phyloP scores from a whole-genome alignment of 2,888 invertebrate species.

The Conchocele bisecta region DNA sequence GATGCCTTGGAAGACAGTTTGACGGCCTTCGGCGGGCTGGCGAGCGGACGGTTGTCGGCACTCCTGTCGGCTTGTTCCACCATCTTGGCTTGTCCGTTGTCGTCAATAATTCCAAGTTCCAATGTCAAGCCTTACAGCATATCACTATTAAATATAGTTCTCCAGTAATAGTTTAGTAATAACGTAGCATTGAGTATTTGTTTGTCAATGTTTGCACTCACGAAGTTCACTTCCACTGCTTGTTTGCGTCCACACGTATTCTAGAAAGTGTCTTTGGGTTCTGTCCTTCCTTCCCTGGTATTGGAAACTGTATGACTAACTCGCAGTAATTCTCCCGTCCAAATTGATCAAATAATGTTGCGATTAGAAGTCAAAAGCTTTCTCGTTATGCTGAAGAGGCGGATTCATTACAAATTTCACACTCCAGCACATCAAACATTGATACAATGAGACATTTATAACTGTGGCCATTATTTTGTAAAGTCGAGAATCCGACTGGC shows the following conservation, averaged over 20 bases:
- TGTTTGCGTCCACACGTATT: too few relatives aligned
- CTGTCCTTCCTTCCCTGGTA: conserved; percentile 1
- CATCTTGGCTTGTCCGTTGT: conserved; percentile 14
- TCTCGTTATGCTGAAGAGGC: too few relatives aligned
- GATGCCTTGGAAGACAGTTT: conserved; percentile 88
- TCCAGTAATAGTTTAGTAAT: too few relatives aligned
- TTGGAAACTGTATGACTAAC: too few relatives aligned
- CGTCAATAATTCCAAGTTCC: background rate
- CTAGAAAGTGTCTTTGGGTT: background rate
- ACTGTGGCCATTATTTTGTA: conserved; percentile 56
- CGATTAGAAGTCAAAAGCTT: too few relatives aligned
- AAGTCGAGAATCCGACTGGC: conserved; percentile 16
- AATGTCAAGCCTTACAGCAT: background rate
- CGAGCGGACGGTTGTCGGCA: conserved; percentile 1
- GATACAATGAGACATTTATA: conserved; percentile 57
- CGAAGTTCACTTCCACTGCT: too few relatives aligned
- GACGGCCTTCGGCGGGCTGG: conserved; percentile 22
- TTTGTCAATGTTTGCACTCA: too few relatives aligned
- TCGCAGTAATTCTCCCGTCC: too few relatives aligned
- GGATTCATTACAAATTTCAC: conserved; percentile 58
- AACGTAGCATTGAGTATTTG: too few relatives aligned
- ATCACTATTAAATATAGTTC: too few relatives aligned
- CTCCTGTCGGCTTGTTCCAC: conserved; percentile 28
- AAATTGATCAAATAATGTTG: too few relatives aligned
- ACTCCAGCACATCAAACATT: conserved; percentile 49